Evolutionary conservation across 2,113 vertebrate genomes (phyloP).

Genomic region (Lethenteron camtschaticum): DNA sequence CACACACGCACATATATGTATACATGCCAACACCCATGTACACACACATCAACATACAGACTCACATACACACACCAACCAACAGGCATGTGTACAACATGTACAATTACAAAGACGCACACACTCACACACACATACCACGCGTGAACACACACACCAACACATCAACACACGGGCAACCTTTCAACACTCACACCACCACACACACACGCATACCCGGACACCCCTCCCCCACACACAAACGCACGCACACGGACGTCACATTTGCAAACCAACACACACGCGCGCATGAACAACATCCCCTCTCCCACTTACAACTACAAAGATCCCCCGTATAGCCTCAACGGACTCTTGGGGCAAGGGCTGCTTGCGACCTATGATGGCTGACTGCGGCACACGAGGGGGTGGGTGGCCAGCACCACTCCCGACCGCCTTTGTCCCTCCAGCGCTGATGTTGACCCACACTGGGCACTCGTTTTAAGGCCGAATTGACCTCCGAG

Average conservation of each 20-base stretch:
- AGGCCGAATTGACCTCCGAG: too few species aligned
- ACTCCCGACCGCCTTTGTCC: too few species aligned
- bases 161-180: background rate
- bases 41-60: background rate
- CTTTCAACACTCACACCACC: background rate
- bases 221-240: background rate
- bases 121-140: background rate
- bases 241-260: background rate
- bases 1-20: background rate
- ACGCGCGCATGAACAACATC: background rate
- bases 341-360: too few species aligned
- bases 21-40: background rate
- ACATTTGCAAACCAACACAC: background rate
- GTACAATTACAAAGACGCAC: background rate
- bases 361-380: too few species aligned
- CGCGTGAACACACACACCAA: background rate
- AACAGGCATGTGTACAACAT: too few species aligned
- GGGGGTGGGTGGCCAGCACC: too few species aligned
- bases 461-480: too few species aligned
- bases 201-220: background rate
- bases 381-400: too few species aligned
- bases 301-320: background rate
- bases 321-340: background rate
- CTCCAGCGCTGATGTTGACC: too few species aligned
- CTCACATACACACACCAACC: background rate